These are phyloP conservation scores for Leptothorax acervorum DNA, from an alignment of 2,888 invertebrate genomes.

Conservation along the genomic window DNA sequence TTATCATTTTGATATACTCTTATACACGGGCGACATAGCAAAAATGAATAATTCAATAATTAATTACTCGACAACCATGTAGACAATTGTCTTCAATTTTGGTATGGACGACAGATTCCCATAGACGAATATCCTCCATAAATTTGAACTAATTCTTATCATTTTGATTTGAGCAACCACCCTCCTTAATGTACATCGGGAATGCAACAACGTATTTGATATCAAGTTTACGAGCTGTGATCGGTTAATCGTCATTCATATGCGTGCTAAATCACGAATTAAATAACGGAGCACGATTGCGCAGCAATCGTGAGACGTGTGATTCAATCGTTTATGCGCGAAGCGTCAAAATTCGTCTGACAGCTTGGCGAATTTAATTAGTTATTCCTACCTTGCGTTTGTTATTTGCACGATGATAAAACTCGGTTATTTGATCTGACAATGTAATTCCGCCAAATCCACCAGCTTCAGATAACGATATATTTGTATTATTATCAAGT, in stretches of 20 bases:
- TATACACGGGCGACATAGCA: too few relatives aligned
- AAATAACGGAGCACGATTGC: constrained; percentile 5
- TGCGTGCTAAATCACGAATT: not conserved
- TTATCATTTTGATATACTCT: too few relatives aligned
- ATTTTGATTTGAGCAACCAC: too few relatives aligned
- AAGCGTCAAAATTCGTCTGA: not conserved
- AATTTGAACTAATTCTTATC: too few relatives aligned
- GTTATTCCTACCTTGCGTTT: not conserved
- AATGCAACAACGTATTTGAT: not conserved
- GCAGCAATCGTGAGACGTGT: constrained; percentile 1
- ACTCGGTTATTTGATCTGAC: not conserved
- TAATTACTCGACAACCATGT: too few relatives aligned
- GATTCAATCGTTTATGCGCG: constrained; percentile 28
- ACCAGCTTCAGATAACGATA: constrained; percentile 31
- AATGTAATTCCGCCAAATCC: not conserved
- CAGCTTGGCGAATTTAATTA: constrained; percentile 42
- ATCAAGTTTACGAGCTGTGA: not conserved
- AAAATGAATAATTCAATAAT: too few relatives aligned
- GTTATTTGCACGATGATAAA: constrained; percentile 25
- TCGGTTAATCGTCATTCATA: constrained; percentile 4
- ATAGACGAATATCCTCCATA: too few relatives aligned
- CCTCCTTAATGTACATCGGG: too few relatives aligned
- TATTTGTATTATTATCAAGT: constrained; percentile 18
- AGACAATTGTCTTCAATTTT: too few relatives aligned
- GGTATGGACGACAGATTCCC: too few relatives aligned